Evolutionary conservation across 2,797 vertebrate species (phyloP), one percentile per base, ranked within the genome.

Genomic region (Catamblyrhynchus diadema): DNA sequence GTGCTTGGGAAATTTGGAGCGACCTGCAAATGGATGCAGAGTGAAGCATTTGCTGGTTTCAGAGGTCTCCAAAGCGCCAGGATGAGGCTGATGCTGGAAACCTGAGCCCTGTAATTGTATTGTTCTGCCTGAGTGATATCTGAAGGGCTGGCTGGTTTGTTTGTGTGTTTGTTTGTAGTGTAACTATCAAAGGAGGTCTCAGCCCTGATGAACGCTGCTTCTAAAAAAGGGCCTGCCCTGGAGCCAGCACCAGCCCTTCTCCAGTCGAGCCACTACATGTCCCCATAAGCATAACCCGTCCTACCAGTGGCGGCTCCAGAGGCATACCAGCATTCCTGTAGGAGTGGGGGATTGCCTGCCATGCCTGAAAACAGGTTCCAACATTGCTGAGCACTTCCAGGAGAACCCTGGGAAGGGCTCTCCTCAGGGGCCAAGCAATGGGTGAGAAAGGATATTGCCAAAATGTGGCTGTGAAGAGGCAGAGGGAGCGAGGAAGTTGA

Each of bases 171-270:
- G 88, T 94, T 94, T 94, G 87, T 70, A 94, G 79, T 80, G 64
- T 56, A 87, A 66, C 87, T 95, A 94, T 95, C 94, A 96, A 95
- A 96, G 85, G 81, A 89, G 93, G 79, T 64, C 91, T 95, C 18
- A 0, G 44, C 1, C 0, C 45, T 67, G 89, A 82, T 93, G 80
- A 74, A 54, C 5, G 0, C 84, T 0, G 75, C 91, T 93, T 91
- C 93, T 91, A 81, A 94, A 93, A 92, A 90, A 93, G 90, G 80
- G 51, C 81, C 86, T 93, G 93, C 83, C 92, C 95, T 0, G 45
- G 60, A 88, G 91, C 72, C 85, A 90, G 77, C 93, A 60, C n/a
- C 78, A 89, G 47, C 92, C 71, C 83, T 94, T 73, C 90, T 93
- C 32, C 61, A 39, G 77, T 94, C 93, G 19, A 95, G 95, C 85